A percentile compares a stretch with the other conserved stretches of the same genome.
Conservation (phyloP, 2,797 vertebrate genomes). For the Alfaro cultratus region DNA sequence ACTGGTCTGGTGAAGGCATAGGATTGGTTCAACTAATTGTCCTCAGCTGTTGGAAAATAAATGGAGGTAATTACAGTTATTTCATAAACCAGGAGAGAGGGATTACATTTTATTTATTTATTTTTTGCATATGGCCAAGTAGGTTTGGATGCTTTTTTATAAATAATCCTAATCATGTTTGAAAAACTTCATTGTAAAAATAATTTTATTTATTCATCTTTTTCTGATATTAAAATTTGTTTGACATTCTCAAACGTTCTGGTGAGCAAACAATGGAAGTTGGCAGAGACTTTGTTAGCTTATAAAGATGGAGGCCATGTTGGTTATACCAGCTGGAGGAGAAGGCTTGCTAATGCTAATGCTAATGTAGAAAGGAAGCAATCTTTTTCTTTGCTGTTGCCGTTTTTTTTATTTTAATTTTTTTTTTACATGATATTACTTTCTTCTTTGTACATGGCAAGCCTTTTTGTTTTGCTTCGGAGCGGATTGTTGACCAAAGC, state of each 20-base stretch:
- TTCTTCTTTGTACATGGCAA: neutral
- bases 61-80: neutral
- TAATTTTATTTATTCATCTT: neutral
- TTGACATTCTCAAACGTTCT: neutral
- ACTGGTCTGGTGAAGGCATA: neutral
- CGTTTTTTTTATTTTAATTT: neutral
- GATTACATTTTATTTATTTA: neutral
- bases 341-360: neutral
- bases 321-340: neutral
- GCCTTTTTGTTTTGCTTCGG: neutral
- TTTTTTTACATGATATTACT: neutral
- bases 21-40: neutral
- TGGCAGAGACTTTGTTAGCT: neutral
- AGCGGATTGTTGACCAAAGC: neutral
- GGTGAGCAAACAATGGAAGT: neutral
- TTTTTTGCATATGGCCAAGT: neutral
- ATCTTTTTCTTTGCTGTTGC: neutral
- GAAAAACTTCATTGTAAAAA: neutral
- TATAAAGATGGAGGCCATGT: neutral
- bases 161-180: too few relatives aligned
- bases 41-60: neutral
- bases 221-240: neutral
- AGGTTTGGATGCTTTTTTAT: neutral
- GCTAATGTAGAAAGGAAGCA: neutral
- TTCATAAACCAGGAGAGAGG: neutral